Conservation (phyloP, 2,888 invertebrate genomes). For the Apodemia hepburni region DNA sequence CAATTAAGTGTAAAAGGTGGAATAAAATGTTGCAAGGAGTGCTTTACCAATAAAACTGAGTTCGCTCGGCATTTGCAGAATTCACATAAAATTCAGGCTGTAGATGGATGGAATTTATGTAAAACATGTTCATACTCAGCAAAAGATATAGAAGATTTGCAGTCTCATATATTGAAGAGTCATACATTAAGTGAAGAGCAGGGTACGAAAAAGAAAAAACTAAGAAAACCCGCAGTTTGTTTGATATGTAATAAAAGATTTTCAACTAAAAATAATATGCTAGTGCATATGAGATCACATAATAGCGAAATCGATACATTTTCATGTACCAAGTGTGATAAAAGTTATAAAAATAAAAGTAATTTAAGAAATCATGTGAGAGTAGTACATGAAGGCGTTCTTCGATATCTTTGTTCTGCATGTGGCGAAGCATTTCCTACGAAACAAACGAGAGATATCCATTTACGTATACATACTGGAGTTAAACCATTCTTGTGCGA, state of each 20-base stretch:
- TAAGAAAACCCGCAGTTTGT: constrained; percentile 64
- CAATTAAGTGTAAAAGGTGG: constrained; percentile 40
- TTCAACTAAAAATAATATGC: constrained; percentile 69
- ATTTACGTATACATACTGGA: constrained; percentile 65
- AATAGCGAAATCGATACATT: constrained; percentile 36
- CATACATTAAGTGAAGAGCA: constrained; percentile 27
- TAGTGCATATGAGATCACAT: constrained; percentile 65
- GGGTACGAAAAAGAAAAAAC: constrained; percentile 27
- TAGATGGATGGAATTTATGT: constrained; percentile 35
- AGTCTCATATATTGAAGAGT: constrained; percentile 25
- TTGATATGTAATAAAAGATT: constrained; percentile 70
- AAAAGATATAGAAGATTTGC: constrained; percentile 26
- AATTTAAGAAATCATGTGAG: constrained; percentile 64
- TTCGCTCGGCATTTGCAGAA: constrained; percentile 49
- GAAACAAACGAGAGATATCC: constrained; percentile 55
- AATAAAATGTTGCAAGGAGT: constrained; percentile 44
- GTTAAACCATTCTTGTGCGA: constrained; percentile 64
- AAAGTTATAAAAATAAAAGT: constrained; percentile 61
- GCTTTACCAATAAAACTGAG: constrained; percentile 38
- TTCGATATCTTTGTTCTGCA: constrained; percentile 56
- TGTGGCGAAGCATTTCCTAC: constrained; percentile 75
- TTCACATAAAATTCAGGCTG: constrained; percentile 36
- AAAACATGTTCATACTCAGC: constrained; percentile 44
- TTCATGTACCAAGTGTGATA: constrained; percentile 65
- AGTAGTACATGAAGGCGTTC: constrained; percentile 58